phyloP scores from a whole-genome alignment of 2,888 invertebrate genomes.

The Ephialtes manifestator region DNA sequence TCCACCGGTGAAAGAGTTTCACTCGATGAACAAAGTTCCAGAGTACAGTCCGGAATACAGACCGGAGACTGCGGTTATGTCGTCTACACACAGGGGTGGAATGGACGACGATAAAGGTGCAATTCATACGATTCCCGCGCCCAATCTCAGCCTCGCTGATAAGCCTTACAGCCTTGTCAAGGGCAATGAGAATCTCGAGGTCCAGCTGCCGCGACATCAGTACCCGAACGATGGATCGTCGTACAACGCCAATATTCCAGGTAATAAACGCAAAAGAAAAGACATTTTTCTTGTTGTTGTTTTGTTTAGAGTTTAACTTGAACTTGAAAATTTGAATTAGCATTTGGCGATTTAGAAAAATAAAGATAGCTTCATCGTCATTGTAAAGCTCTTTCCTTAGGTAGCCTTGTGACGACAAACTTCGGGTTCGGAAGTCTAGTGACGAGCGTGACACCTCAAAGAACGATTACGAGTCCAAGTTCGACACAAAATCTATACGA shows the following conservation, averaged over 20 bases:
- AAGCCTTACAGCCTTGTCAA: constrained; percentile 87
- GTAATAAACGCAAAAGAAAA: constrained; percentile 59
- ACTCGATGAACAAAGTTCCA: constrained; percentile 78
- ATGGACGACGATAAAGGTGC: constrained; percentile 88
- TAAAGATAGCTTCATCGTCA: background rate
- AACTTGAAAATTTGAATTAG: too few relatives aligned
- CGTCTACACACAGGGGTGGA: constrained; percentile 77
- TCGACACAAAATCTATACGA: constrained; percentile 79
- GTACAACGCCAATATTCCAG: constrained; percentile 72
- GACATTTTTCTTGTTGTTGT: too few relatives aligned
- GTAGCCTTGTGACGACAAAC: constrained; percentile 56
- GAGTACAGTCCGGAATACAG: constrained; percentile 79
- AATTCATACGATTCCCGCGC: constrained; percentile 95
- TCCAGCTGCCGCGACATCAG: constrained; percentile 59
- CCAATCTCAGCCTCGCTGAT: constrained; percentile 91
- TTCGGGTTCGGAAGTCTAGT: constrained; percentile 63
- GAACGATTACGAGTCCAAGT: constrained; percentile 73
- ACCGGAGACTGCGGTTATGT: constrained; percentile 75
- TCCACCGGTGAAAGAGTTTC: constrained; percentile 80
- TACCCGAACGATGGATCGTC: constrained; percentile 69
- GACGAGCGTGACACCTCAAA: constrained; percentile 72
- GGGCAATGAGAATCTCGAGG: constrained; percentile 63
- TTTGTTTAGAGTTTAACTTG: too few relatives aligned
- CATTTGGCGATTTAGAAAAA: constrained; percentile 52
- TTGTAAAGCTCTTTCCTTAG: constrained; percentile 6